phyloP scores from a whole-genome alignment of 2,888 invertebrate genomes.

The Tachystola acroxantha region DNA sequence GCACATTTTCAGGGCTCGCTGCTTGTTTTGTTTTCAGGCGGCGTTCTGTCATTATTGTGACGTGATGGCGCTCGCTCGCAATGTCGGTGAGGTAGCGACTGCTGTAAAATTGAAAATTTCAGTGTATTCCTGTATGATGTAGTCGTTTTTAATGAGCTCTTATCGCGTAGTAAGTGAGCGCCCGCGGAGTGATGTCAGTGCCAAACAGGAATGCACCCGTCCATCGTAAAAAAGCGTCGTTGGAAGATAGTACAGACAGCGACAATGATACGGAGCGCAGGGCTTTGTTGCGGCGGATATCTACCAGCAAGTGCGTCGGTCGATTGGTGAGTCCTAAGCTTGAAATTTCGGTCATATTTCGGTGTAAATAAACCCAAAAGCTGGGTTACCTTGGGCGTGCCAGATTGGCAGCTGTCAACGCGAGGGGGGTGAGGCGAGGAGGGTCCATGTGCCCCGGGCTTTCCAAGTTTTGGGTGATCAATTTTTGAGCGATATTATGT shows the following conservation, averaged over 20 bases:
- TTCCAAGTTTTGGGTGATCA: constrained; percentile 31
- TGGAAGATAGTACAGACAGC: constrained; percentile 83
- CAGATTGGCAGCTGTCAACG: constrained; percentile 37
- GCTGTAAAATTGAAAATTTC: constrained; percentile 52
- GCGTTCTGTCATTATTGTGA: constrained; percentile 62
- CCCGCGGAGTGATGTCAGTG: constrained; percentile 65
- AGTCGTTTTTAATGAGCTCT: constrained; percentile 55
- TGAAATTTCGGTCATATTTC: background rate
- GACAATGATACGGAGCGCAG: constrained; percentile 90
- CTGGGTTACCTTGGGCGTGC: constrained; percentile 46
- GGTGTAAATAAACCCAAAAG: background rate
- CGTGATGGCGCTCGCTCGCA: constrained; percentile 70
- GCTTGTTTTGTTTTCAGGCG: constrained; percentile 74
- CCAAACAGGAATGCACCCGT: constrained; percentile 42
- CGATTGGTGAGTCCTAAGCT: constrained; percentile 78
- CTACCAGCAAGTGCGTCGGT: constrained; percentile 89
- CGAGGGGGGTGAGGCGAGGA: constrained; percentile 31
- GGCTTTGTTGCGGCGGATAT: constrained; percentile 87
- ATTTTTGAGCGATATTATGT: constrained; percentile 33
- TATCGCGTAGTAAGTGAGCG: constrained; percentile 52
- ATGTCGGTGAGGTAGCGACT: constrained; percentile 65
- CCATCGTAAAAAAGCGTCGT: constrained; percentile 48
- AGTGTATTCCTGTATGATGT: constrained; percentile 69
- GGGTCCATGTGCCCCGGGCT: constrained; percentile 51
- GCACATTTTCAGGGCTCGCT: constrained; percentile 20